Base-by-base conservation (phyloP, 2,888 invertebrate genomes). In the Nebria brevicollis region DNA sequence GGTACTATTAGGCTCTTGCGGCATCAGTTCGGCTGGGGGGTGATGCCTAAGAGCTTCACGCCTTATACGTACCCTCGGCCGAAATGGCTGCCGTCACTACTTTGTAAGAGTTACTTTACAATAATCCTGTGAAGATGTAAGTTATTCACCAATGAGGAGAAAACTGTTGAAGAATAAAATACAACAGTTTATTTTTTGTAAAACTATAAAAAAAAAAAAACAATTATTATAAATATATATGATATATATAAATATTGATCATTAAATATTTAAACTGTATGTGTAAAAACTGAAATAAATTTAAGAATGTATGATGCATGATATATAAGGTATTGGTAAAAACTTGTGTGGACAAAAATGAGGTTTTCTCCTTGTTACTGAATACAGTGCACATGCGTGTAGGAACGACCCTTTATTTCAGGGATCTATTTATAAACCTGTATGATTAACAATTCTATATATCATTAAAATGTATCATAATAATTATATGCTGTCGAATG, bases 121-220 rank as follows among this genome's bases (percentile, higher is more conserved):
- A 88, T 89, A 89, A 89, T 88, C 87, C 88, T 88, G 88, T 87
- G 86, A 87, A 85, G 86, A 86, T 87, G 88, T 86, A 88, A 87
- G 87, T 87, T 86, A 86, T 88, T 88, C 89, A 88, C 85, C 85
- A 88, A 88, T 87, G 86, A 88, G 88, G 88, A 89, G 89, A 88
- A 88, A 84, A 86, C 84, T 85, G 85, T 84, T 85, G 84, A 86
- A 85, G 85, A 86, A 84, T 85, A 84, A 85, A 85, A 84, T 84
- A 84, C 85, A 86, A 88, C 86, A 88, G 87, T 88, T 88, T 89
- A 89, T 89, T 89, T 90, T 89, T 89, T 87, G 88, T 88, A 88
- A 88, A 87, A 88, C 84, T 88, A 87, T 81, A 81, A 76, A 41
- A 75, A 75, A 41, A 75, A 75, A 75, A 84, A 83, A 84, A 85